Percentiles rank a stretch among this genome's conserved stretches.
phyloP scores from a whole-genome alignment of 2,888 invertebrate species.

The Limenitis camilla region DNA sequence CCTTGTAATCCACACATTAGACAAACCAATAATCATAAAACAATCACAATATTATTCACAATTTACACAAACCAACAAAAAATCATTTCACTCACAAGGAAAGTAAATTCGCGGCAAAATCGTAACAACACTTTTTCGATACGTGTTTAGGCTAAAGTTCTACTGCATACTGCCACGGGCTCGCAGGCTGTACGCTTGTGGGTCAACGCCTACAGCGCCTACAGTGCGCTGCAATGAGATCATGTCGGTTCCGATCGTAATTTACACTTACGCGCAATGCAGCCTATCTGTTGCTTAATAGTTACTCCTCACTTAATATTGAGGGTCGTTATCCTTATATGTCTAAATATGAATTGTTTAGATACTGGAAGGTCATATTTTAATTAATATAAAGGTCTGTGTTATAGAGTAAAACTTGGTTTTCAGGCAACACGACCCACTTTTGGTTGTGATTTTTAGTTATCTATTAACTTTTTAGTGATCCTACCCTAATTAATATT shows the following conservation, averaged over 20 bases:
- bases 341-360: no score
- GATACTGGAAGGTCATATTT: no score
- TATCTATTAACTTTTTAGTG: no score
- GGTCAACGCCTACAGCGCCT: slow-evolving; percentile 57
- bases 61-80: slow-evolving; percentile 4
- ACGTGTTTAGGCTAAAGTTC: slow-evolving; percentile 40
- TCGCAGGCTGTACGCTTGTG: slow-evolving; percentile 40
- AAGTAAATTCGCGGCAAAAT: slow-evolving; percentile 31
- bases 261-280: slow-evolving; percentile 48
- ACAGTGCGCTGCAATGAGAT: slow-evolving; percentile 52
- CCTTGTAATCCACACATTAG: slow-evolving; percentile 41
- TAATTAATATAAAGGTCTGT: no score
- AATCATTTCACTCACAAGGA: not conserved
- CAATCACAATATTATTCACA: slow-evolving; percentile 9
- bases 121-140: slow-evolving; percentile 19
- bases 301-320: not conserved
- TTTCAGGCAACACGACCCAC: no score
- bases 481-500: no score
- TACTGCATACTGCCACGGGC: slow-evolving; percentile 42
- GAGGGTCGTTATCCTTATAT: not conserved
- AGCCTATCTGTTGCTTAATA: slow-evolving; percentile 8
- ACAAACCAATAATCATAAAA: slow-evolving; percentile 18
- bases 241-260: slow-evolving; percentile 57
- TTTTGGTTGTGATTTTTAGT: no score
- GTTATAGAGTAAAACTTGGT: no score